Conservation (phyloP, 2,797 vertebrate genomes). For the Hoplostethus atlanticus region DNA sequence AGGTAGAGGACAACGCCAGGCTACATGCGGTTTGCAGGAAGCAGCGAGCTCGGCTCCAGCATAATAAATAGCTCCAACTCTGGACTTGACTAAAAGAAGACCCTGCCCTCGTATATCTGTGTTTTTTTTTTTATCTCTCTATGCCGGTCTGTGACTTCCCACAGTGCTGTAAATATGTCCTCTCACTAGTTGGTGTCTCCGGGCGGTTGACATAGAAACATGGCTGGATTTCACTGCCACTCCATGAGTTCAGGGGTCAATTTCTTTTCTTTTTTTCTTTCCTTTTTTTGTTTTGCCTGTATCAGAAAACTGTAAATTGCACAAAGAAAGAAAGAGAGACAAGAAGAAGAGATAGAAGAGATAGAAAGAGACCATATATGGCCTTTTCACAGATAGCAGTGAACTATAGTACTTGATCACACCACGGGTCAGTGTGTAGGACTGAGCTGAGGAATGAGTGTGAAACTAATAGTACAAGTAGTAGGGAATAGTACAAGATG, state of each 20-base stretch:
- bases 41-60: slow-evolving; percentile 41
- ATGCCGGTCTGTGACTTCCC: slow-evolving; percentile 52
- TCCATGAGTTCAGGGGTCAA: slow-evolving; percentile 52
- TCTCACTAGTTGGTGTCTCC: slow-evolving; percentile 53
- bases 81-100: slow-evolving; percentile 61
- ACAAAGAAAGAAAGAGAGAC: neutral
- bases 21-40: slow-evolving; percentile 72
- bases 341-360: too few species aligned
- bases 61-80: slow-evolving; percentile 68
- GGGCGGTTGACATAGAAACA: slow-evolving; percentile 24
- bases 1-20: slow-evolving; percentile 62
- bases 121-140: slow-evolving; percentile 55
- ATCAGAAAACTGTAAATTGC: neutral
- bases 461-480: too few species aligned
- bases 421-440: too few species aligned
- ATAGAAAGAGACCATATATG: neutral
- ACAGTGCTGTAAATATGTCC: slow-evolving; percentile 71
- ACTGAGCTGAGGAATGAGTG: too few species aligned
- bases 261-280: slow-evolving; percentile 27
- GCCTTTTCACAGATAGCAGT: too few species aligned
- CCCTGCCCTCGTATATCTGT: slow-evolving; percentile 52
- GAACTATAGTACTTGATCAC: too few species aligned
- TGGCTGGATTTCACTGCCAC: slow-evolving; percentile 42
- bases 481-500: neutral
- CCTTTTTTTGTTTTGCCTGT: neutral